Evolutionary conservation across 2,888 invertebrate species (phyloP).

Genomic region (Drosophila peninsularis): DNA sequence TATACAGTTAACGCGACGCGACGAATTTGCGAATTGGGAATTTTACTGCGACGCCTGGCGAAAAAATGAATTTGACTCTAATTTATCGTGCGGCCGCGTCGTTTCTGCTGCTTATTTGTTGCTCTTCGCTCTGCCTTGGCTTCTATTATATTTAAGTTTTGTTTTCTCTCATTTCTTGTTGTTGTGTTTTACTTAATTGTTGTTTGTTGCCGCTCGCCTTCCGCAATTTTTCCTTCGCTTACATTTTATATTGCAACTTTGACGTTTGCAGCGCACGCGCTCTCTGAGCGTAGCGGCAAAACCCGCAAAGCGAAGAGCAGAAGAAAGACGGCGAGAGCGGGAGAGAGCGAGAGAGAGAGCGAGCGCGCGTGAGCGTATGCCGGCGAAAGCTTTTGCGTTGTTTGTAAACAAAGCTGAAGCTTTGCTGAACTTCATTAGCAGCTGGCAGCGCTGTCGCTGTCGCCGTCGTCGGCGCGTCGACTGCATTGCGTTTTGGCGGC

Average conservation of each 20-base stretch:
- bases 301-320: background rate
- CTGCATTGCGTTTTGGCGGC: conserved; percentile 39
- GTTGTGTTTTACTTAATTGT: conserved; percentile 3
- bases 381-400: conserved; percentile 58
- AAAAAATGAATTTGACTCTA: conserved; percentile 24
- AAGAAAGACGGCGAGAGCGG: background rate
- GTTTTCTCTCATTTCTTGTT: conserved; percentile 11
- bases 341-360: background rate
- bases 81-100: conserved; percentile 20
- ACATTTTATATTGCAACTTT: conserved; percentile 71
- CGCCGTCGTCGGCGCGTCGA: background rate
- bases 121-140: conserved; percentile 10
- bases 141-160: conserved; percentile 26
- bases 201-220: conserved; percentile 32
- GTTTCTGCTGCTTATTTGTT: conserved; percentile 2
- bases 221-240: conserved; percentile 64
- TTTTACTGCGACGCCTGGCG: conserved; percentile 20
- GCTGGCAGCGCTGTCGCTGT: conserved; percentile 45
- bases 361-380: conserved; percentile 28
- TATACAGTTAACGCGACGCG: conserved; percentile 26
- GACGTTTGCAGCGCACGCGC: conserved; percentile 74
- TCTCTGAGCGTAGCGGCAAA: conserved; percentile 12
- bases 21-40: conserved; percentile 32
- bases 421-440: conserved; percentile 20
- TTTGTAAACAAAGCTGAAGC: conserved; percentile 66